Evolutionary conservation across 1,140 invertebrate genomes (phyloP).

Genomic region (Trigoniulus corallinus): DNA sequence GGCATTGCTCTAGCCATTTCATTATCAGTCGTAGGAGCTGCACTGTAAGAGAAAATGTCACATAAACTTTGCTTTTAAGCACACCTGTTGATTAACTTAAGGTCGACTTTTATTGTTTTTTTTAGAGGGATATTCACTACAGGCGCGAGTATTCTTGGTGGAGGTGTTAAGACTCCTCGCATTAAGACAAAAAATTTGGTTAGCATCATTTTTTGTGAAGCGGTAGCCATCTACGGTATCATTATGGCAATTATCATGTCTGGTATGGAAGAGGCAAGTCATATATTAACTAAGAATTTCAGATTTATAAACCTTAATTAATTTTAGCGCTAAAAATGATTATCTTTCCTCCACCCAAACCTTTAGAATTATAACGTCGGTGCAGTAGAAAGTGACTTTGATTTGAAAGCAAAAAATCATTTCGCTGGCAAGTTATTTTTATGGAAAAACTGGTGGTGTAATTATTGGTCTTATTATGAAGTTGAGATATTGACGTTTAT

Average conservation of each 20-base stretch:
- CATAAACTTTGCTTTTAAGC: not conserved
- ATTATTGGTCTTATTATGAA: not conserved
- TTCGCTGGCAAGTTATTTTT: slow-evolving; percentile 10
- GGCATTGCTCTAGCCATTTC: slow-evolving; percentile 86
- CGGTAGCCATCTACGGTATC: slow-evolving; percentile 96
- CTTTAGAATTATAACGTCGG: slow-evolving; percentile 8
- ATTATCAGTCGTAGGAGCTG: slow-evolving; percentile 91
- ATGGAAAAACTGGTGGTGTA: not conserved
- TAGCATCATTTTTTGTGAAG: slow-evolving; percentile 97
- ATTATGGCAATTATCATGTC: slow-evolving; percentile 88
- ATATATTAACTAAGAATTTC: too few species aligned
- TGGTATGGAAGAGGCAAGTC: not conserved
- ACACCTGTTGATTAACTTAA: not conserved
- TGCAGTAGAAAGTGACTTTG: slow-evolving; percentile 1
- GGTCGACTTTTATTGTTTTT: not conserved
- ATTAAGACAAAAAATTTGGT: slow-evolving; percentile 99
- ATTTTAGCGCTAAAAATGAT: too few species aligned
- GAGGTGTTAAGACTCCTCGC: slow-evolving; percentile 92
- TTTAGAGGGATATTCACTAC: slow-evolving; percentile 82
- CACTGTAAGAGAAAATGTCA: slow-evolving; percentile 43
- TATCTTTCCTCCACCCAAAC: too few species aligned
- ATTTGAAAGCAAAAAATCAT: slow-evolving; percentile 12
- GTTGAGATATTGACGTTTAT: slow-evolving; percentile 3
- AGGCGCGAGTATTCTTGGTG: slow-evolving; percentile 89
- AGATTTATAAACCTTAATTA: too few species aligned